A percentile compares a stretch with the other conserved stretches of the same genome.
phyloP scores from a whole-genome alignment of 1,140 invertebrate species.

The Chrysoperla carnea region DNA sequence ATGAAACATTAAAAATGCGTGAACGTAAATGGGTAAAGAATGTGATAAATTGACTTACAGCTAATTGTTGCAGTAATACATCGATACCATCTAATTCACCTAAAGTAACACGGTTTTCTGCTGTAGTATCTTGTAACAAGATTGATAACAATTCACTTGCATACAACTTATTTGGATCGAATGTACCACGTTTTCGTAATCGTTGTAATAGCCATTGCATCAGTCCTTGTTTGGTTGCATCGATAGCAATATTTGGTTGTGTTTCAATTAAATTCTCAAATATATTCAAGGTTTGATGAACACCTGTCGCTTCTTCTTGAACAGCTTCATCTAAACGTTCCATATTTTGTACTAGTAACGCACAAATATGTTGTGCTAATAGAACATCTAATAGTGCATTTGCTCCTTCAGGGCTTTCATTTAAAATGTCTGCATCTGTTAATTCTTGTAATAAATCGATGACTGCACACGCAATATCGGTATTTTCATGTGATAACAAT shows the following conservation, averaged over 20 bases:
- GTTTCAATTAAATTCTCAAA: constrained; percentile 90
- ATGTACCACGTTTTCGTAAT: constrained; percentile 64
- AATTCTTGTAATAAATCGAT: constrained; percentile 74
- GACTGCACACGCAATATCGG: constrained; percentile 73
- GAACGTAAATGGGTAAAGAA: too few relatives aligned
- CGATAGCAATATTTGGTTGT: constrained; percentile 59
- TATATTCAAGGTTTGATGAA: constrained; percentile 86
- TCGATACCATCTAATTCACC: constrained; percentile 94
- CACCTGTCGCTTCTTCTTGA: constrained; percentile 91
- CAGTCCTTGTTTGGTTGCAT: constrained; percentile 78
- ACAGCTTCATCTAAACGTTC: constrained; percentile 84
- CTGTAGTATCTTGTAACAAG: constrained; percentile 67
- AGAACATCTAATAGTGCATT: constrained; percentile 59
- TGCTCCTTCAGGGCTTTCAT: constrained; percentile 74
- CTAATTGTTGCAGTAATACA: constrained; percentile 84
- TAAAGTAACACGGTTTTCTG: constrained; percentile 63
- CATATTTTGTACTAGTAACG: constrained; percentile 84
- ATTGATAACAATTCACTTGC: constrained; percentile 93
- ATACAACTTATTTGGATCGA: constrained; percentile 94
- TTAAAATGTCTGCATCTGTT: constrained; percentile 88
- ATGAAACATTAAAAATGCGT: too few relatives aligned
- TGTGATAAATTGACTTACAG: too few relatives aligned
- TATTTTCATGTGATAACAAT: constrained; percentile 91
- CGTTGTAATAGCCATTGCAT: constrained; percentile 85
- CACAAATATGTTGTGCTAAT: constrained; percentile 76